Evolutionary conservation across 2,888 invertebrate species (phyloP).

Genomic region (Luffia ferchaultella): DNA sequence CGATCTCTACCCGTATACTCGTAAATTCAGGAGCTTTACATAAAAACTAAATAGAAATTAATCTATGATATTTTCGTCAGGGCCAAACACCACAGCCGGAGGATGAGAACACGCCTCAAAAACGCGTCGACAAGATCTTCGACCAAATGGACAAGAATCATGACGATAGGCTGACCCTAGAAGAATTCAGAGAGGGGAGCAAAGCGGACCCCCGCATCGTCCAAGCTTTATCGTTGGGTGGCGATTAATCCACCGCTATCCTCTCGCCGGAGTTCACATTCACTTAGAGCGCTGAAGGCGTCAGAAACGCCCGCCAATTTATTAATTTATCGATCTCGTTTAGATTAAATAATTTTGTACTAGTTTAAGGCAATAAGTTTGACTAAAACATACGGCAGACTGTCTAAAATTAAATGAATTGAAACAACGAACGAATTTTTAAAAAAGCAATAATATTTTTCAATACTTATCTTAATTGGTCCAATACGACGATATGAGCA

Average conservation of each 20-base stretch:
- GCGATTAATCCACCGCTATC: conserved; percentile 69
- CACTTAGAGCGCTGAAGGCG: conserved; percentile 23
- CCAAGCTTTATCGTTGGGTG: conserved; percentile 89
- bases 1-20: neutral
- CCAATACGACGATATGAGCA: no score
- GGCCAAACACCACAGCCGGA: conserved; percentile 89
- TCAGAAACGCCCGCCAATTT: neutral
- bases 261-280: conserved; percentile 62
- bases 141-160: conserved; percentile 99
- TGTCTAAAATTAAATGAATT: no score
- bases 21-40: neutral
- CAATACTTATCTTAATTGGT: no score
- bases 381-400: neutral
- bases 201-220: conserved; percentile 98
- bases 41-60: neutral
- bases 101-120: conserved; percentile 92
- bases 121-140: conserved; percentile 97
- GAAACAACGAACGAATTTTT: no score
- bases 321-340: neutral
- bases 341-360: neutral
- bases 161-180: conserved; percentile 93
- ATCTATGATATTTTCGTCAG: conserved; percentile 49
- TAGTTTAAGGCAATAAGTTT: neutral
- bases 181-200: conserved; percentile 97
- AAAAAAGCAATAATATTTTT: no score